Evolutionary conservation across 2,113 vertebrate species (phyloP), one percentile per base, ranked within the genome.

Genomic region (Geothlypis trichas): DNA sequence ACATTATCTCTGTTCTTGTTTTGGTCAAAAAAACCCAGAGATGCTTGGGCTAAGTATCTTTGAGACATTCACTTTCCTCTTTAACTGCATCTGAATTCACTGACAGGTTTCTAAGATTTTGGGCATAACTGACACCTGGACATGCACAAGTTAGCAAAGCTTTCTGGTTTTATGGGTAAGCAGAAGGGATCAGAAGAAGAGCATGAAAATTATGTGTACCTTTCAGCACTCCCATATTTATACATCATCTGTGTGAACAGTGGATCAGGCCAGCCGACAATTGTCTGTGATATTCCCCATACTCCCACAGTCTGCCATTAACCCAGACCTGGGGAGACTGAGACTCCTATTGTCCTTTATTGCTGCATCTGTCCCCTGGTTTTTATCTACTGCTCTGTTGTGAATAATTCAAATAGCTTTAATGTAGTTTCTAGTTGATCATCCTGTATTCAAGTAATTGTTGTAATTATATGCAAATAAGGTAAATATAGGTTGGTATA

Each of bases 401-500:
- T 58, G 71, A 83, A 76, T 79, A 86, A 87, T 92, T 95, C 37
- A 81, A 87, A 72, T 51, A 67, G 46, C 77, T 92, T 82, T 16
- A 95, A 58, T 76, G n/a, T 57, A 30, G 31, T 74, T 95, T 93
- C 89, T 62, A 58, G 55, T 11, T 69, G 41, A 84, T 93, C 66
- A 91, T 51, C 46, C 18, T 76, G 20, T 73, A 79, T 59, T 92
- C 26, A 72, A 94, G 18, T 80, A 96, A 95, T 95, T 93, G n/a
- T 37, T 68, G 42, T 72, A 95, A 95, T 95, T 97, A 89, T n/a
- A 62, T 77, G 51, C 85, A 93, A 86, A 39, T 86, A 88, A 91
- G 54, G 54, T 91, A 93, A 96, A 95, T 87, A 96, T 44, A 93
- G 63, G 41, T 92, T 75, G 31, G 44, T 81, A 67, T 39, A 94